Evolutionary conservation across 2,888 invertebrate genomes (phyloP), one percentile per base, ranked within the genome.

Genomic region (Eristalis tenax): DNA sequence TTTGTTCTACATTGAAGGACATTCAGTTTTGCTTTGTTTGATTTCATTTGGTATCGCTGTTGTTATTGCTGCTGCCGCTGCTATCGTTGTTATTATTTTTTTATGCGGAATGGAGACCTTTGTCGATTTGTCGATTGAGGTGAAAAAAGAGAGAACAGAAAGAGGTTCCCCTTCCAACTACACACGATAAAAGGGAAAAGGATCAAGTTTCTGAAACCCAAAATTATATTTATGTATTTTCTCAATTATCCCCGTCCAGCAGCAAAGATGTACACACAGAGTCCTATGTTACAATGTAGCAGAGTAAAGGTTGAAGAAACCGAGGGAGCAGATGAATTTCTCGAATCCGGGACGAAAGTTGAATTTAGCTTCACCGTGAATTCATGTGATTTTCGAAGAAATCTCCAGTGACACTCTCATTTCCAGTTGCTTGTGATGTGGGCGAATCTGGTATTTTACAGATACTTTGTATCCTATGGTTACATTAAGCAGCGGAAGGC

Each of bases 1-100:
- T 76, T 77, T 81, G 84, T 85, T 85, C 68, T 73, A 68, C 68
- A 59, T 76, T 81, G 76, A 85, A 85, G 84, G 84, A 85, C 76
- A 73, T 81, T 69, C n/a, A 71, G 75, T 79, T 50, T 50, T 66
- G 68, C 81, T 84, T 76, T 85, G 84, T 73, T 75, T 66, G 64
- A 68, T 64, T 76, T 71, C 57, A 76, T 84, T 81, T 71, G 59
- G 23, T n/a, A 18, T 3, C 26, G 13, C 35, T 64, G 77, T 64
- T 70, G 65, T 32, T 50, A 50, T 50, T 50, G 50, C 50, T 50
- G 50, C 50, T 50, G 18, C 8, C 18, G 18, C n/a, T 43, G 43
- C n/a, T 43, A 18, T 18, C 61, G 71, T 77, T 76, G 50, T 85
- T 83, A 74, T 74, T 74, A 68, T 69, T 83, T 50, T 50, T 50